Evolutionary conservation across 2,888 invertebrate genomes (phyloP), one percentile per base, ranked within the genome.

Genomic region (Cheilosia vernalis): DNA sequence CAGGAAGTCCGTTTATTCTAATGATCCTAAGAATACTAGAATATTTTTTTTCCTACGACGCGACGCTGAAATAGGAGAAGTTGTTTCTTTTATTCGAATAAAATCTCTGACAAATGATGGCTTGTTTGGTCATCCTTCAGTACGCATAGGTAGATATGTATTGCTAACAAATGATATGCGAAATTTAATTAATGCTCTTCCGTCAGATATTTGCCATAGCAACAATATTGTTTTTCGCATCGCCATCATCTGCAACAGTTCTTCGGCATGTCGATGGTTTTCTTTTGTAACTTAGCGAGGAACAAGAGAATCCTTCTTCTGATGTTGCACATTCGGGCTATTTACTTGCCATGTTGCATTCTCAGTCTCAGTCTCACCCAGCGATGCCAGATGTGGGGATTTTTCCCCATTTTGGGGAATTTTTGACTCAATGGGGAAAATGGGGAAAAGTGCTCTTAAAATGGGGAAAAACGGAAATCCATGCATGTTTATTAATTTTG

Each of bases 141-240:
- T 60, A 58, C 30, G 19, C 7, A 40, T 42, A 13, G 10, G 10
- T 37, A 10, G 10, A 10, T 13, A 37, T 37, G 37, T 37, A 37
- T 37, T 37, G 37, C 15, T 79, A 73, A 84, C 69, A 74, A 84
- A 84, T 84, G 79, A 74, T 64, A 55, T 30, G 42, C 19, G 30
- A 70, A 76, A 70, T 58, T 67, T 49, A 70, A 85, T 85, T 85
- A 74, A 85, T 85, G 84, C 76, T 80, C 49, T 44, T 33, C 76
- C 66, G 66, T 76, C 70, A 60, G 70, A 49, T 60, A 44, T 51
- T 64, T 69, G 69, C 47, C 40, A 61, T 61, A 56, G 63, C 49
- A 72, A 63, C 69, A 66, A 47, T 58, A 58, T 72, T 58, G 37
- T 47, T 9, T 33, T 21, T 21, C 9, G 21, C 19, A 64, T 82